Base-by-base conservation (phyloP, 92 coral and sea anemone species). In the Phenganax subtilis region DNA sequence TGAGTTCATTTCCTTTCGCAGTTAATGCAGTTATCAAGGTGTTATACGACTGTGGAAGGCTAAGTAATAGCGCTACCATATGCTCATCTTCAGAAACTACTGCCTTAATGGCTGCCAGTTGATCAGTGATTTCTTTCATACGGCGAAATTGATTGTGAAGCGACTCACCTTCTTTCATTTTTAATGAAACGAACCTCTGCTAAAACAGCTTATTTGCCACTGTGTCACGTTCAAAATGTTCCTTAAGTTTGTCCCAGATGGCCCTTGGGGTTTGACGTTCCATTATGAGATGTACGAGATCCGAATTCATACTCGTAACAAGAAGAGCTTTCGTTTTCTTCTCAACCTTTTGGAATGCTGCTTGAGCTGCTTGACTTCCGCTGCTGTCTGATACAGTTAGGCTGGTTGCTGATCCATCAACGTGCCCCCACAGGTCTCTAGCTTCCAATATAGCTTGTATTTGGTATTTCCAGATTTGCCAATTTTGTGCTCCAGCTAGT, bases 71-170 rank as follows among this genome's bases (percentile, higher is more conserved):
- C 1, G 77, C 77, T 3, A 73, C 77, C 16, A 73, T 73, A 73
- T 73, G 77, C 54, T 54, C 62, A 73, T 73, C 77, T 73, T 73
- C 77, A 73, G 77, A 31, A 51, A 73, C 11, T 10, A 58, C 14
- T 52, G 77, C 77, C 59, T 73, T 51, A 58, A 73, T 73, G 59
- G 77, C 77, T 73, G 77, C 77, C 61, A 73, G 62, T 73, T 73
- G 77, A 30, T 73, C 59, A 51, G 77, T 51, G 25, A 73, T 51
- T 55, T 73, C 77, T 54, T 73, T 73, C 60, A 73, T 73, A 10
- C 77, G 30, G n/a, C 77, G 77, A 29, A 73, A 17, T 51, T 73
- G 77, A 12, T 53, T 29, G 16, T 73, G 58, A 54, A 73, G 62
- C 12, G 77, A 51, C 9, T 51, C 60, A 73, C 30, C 9, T 9